Percentiles rank a stretch among this genome's conserved stretches.
Evolutionary conservation across 2,797 vertebrate genomes (phyloP).

Genomic region (Notoglanidium macrostoma): DNA sequence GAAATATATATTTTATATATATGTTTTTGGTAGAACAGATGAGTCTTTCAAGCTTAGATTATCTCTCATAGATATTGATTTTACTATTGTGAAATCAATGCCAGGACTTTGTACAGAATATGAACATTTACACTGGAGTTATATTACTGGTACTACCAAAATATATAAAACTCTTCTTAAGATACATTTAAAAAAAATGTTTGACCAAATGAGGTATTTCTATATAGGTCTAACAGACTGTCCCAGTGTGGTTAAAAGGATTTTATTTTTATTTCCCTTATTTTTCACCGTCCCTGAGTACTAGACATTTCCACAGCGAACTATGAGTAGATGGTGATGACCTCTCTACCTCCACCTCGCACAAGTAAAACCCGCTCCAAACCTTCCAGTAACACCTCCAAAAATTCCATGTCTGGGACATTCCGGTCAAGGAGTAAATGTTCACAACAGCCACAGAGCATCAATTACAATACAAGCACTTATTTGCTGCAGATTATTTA

Average conservation of each 20-base stretch:
- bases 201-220: background rate
- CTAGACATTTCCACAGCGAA: background rate
- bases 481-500: background rate
- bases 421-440: conserved; percentile 71
- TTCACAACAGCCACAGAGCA: background rate
- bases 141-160: background rate
- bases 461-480: background rate
- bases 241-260: background rate
- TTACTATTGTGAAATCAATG: background rate
- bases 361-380: conserved; percentile 88
- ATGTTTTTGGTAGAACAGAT: background rate
- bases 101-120: background rate
- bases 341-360: conserved; percentile 91
- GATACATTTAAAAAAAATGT: background rate
- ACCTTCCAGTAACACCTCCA: conserved; percentile 93
- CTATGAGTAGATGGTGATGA: conserved; percentile 96
- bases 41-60: background rate
- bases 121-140: background rate
- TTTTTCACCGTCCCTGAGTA: conserved; percentile 4
- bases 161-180: background rate
- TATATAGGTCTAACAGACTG: background rate
- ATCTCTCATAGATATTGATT: background rate
- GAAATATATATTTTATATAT: background rate
- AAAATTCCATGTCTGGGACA: conserved; percentile 92
- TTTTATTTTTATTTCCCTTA: background rate